Conservation (phyloP, 2,888 invertebrate genomes). For the Sphaerophoria rueppellii region DNA sequence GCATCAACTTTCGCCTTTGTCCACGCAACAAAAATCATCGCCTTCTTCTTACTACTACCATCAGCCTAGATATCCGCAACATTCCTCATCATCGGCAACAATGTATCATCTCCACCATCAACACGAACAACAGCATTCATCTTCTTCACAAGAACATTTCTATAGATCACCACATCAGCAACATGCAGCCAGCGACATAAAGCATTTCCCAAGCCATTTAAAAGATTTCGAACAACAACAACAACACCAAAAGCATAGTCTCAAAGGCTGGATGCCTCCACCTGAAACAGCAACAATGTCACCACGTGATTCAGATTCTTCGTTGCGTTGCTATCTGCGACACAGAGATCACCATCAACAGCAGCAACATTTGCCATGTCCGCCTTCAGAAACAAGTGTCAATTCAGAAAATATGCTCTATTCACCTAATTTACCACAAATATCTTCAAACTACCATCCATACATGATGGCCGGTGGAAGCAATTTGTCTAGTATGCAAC, state of each 20-base stretch:
- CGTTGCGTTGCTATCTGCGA: constrained; percentile 53
- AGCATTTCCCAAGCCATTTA: constrained; percentile 59
- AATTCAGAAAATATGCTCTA: constrained; percentile 72
- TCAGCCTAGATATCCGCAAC: constrained; percentile 60
- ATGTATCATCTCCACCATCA: constrained; percentile 58
- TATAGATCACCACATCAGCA: constrained; percentile 41
- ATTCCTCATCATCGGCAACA: constrained; percentile 64
- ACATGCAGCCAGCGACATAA: constrained; percentile 32
- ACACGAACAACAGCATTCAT: constrained; percentile 43
- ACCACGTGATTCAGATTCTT: constrained; percentile 48
- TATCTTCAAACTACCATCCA: constrained; percentile 80
- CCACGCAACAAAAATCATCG: constrained; percentile 44
- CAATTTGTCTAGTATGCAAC: constrained; percentile 22
- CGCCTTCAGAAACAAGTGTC: constrained; percentile 40
- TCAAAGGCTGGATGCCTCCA: constrained; percentile 72
- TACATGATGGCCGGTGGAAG: constrained; percentile 42
- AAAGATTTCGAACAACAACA: constrained; percentile 63
- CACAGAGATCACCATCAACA: constrained; percentile 40
- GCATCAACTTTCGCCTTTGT: constrained; percentile 14
- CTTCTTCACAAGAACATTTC: constrained; percentile 58
- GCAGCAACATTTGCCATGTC: constrained; percentile 50
- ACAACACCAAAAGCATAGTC: constrained; percentile 57
- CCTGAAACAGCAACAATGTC: constrained; percentile 52
- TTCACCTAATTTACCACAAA: constrained; percentile 79
- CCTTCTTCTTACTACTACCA: constrained; percentile 55